phyloP scores from a whole-genome alignment of 2,113 vertebrate genomes.

The Crotalus viridis region DNA sequence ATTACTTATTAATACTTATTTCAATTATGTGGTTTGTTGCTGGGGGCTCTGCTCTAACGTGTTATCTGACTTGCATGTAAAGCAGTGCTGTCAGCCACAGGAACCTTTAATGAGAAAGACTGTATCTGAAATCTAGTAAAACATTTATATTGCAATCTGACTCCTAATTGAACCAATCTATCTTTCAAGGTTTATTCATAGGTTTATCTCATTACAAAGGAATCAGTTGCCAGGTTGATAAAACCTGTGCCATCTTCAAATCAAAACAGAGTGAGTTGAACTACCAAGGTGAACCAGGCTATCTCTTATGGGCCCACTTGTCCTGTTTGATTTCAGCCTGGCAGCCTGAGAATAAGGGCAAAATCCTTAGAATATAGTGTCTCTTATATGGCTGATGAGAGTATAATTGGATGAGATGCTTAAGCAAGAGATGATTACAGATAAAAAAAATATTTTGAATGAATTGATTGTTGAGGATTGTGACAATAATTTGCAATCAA shows the following conservation, averaged over 20 bases:
- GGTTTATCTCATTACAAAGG: not conserved
- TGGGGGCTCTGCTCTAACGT: not conserved
- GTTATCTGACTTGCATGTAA: not conserved
- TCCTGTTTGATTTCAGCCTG: not conserved
- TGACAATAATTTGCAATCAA: not conserved
- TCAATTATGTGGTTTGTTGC: not conserved
- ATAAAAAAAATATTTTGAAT: not conserved
- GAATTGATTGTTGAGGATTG: not conserved
- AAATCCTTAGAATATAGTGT: not conserved
- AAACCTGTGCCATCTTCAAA: not conserved
- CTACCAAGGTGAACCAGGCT: not conserved
- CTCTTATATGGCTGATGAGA: not conserved
- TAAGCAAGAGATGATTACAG: not conserved
- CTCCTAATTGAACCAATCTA: not conserved
- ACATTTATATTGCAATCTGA: not conserved
- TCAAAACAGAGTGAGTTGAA: not conserved
- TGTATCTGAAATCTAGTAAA: slow-evolving; percentile 19
- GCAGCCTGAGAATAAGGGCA: not conserved
- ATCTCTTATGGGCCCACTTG: not conserved
- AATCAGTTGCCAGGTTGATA: not conserved
- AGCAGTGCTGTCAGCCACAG: not conserved
- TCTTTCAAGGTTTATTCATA: not conserved
- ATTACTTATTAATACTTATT: not conserved
- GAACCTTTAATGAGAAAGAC: not conserved
- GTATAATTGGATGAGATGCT: not conserved